Conservation (phyloP, 2,797 vertebrate genomes). For the Danio jaintianensis region DNA sequence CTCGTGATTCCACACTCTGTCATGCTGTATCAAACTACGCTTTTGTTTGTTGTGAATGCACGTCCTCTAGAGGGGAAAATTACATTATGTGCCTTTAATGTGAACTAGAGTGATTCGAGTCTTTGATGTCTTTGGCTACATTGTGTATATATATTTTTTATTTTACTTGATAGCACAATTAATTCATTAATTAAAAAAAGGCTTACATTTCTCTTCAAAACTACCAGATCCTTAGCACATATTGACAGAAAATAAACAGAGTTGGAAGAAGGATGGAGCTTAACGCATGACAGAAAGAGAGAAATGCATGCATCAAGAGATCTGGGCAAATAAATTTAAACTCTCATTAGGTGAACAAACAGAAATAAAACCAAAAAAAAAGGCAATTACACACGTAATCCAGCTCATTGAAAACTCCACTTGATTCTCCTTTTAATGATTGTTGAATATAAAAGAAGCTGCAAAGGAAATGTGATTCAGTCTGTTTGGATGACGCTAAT, state of each 20-base stretch:
- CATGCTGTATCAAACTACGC: too few relatives aligned
- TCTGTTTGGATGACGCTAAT: constrained; percentile 33
- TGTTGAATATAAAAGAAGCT: constrained; percentile 32
- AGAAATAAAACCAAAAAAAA: constrained; percentile 12
- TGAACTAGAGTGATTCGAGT: too few relatives aligned
- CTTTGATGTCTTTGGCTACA: too few relatives aligned
- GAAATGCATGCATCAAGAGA: constrained; percentile 48
- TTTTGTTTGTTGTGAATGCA: too few relatives aligned
- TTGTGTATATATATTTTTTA: too few relatives aligned
- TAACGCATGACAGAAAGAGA: constrained; percentile 38
- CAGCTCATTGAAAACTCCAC: constrained; percentile 31
- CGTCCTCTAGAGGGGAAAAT: too few relatives aligned
- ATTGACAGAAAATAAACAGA: constrained; percentile 16
- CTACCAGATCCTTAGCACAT: constrained; percentile 4
- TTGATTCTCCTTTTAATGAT: constrained; percentile 22
- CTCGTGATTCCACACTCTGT: too few relatives aligned
- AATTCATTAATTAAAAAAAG: too few relatives aligned
- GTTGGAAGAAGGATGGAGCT: constrained; percentile 23
- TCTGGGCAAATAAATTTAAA: constrained; percentile 28
- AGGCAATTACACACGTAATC: constrained; percentile 26
- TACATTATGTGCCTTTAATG: too few relatives aligned
- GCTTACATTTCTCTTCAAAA: constrained; percentile 9
- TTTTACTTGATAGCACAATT: too few relatives aligned
- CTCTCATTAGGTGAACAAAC: constrained; percentile 18
- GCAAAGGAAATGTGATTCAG: constrained; percentile 42